Evolutionary conservation across 2,113 vertebrate species (phyloP), one percentile per base, ranked within the genome.

Genomic region (Isichthys henryi): DNA sequence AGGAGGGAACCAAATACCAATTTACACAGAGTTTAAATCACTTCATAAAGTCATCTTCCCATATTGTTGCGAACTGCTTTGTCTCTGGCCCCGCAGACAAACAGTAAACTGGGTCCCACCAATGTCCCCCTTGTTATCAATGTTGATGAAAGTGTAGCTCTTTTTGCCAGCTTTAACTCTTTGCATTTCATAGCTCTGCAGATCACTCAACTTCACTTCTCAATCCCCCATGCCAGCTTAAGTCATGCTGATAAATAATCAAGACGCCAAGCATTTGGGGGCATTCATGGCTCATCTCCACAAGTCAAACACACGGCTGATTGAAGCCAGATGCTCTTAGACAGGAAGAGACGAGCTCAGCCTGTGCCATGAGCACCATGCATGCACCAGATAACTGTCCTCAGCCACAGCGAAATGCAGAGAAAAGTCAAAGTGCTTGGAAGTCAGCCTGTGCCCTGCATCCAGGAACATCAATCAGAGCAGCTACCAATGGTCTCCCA

Each of bases 161-260:
- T 80, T 46, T 21, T 35, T 17, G 74, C 13, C 77, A 87, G 89
- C 70, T 88, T 80, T 90, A 86, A 17, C 45, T 11, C 49, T 89
- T 66, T 80, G 90, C 89, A 93, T 90, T 91, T 87, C 90, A 87
- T 87, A 80, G 52, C 89, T 88, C 48, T 90, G 82, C 87, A 90
- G 90, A 92, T 92, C 87, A 49, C 66, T 91, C 46, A 86, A 74
- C 91, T 92, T 91, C 66, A 31, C 89, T 90, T 91, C 89, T 86
- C 89, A 89, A 19, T 86, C n/a, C 80, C 91, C 91, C 90, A 94
- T 91, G 90, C 58, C 88, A 92, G 91, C 92, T 93, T 92, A 94
- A 91, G 21, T 90, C 89, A 90, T 80, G 92, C 93, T 90, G 88
- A 92, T 92, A 82, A 19, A 89, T 90, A 92, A 93, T 92, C 89